Evolutionary conservation across 2,888 invertebrate species (phyloP).

Genomic region (Rhodophaea formosa): DNA sequence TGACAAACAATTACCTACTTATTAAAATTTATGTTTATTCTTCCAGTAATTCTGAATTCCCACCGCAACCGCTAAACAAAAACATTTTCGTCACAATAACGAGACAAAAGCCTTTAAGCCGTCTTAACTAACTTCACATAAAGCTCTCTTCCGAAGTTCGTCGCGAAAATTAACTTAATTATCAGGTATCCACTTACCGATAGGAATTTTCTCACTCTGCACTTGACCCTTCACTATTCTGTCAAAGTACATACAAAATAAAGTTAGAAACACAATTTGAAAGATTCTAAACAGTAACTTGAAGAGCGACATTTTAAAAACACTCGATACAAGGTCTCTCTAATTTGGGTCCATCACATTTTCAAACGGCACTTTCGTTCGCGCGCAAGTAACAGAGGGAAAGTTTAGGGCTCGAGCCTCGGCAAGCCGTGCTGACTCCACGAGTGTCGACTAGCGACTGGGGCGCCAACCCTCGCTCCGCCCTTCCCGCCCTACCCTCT

Average conservation of each 20-base stretch:
- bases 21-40: background rate
- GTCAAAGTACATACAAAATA: constrained; percentile 48
- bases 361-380: constrained; percentile 31
- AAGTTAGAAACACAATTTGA: constrained; percentile 45
- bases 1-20: too few relatives aligned
- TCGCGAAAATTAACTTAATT: constrained; percentile 15
- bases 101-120: constrained; percentile 7
- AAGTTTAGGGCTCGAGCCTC: constrained; percentile 35
- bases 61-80: background rate
- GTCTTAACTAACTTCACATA: constrained; percentile 1
- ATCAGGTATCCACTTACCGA: constrained; percentile 47
- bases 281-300: constrained; percentile 45
- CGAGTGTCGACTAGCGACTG: constrained; percentile 57
- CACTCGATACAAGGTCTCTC: constrained; percentile 19
- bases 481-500: constrained; percentile 53
- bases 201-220: constrained; percentile 47
- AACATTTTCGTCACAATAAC: background rate
- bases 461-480: constrained; percentile 37
- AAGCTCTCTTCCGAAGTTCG: background rate
- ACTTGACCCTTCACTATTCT: constrained; percentile 38
- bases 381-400: constrained; percentile 30
- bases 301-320: constrained; percentile 38
- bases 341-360: constrained; percentile 38
- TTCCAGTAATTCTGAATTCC: background rate
- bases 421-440: constrained; percentile 29